Conservation (phyloP, 2,797 vertebrate genomes). For the Micromesistius poutassou region DNA sequence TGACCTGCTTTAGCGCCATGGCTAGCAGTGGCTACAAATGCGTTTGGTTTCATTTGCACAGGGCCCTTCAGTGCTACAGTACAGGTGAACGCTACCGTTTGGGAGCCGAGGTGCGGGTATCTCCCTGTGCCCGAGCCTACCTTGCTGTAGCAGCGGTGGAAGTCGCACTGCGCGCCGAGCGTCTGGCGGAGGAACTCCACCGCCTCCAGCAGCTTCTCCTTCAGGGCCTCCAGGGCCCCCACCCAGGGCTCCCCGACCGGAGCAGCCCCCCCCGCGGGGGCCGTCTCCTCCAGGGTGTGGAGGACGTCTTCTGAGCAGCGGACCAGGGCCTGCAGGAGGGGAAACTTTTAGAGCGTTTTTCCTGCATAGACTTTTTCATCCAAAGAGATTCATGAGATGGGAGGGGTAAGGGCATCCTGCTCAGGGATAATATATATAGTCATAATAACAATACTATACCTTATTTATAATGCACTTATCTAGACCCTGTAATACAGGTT, state of each 20-base stretch:
- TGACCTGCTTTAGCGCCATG: neutral
- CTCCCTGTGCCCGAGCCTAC: constrained; percentile 32
- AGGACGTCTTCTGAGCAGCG: constrained; percentile 65
- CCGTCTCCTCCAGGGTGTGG: constrained; percentile 42
- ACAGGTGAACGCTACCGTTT: neutral
- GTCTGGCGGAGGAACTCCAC: constrained; percentile 56
- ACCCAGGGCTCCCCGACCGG: constrained; percentile 53
- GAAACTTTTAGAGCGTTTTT: too few relatives aligned
- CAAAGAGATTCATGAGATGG: neutral
- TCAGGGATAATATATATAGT: neutral
- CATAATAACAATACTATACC: neutral
- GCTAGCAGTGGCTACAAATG: neutral
- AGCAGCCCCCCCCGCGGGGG: constrained; percentile 22
- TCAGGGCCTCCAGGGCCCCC: constrained; percentile 58
- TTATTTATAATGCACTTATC: neutral
- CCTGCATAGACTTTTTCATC: neutral
- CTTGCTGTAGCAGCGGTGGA: constrained; percentile 62
- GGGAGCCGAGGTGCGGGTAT: neutral
- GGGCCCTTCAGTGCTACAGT: neutral
- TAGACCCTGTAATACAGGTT: neutral
- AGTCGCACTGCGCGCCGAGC: constrained; percentile 61
- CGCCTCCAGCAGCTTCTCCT: constrained; percentile 55
- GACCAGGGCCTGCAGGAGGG: constrained; percentile 55
- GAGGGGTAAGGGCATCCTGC: neutral
- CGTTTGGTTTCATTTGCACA: neutral